Conservation (phyloP, 2,888 invertebrate species). For the Chymomyza fuscimana region DNA sequence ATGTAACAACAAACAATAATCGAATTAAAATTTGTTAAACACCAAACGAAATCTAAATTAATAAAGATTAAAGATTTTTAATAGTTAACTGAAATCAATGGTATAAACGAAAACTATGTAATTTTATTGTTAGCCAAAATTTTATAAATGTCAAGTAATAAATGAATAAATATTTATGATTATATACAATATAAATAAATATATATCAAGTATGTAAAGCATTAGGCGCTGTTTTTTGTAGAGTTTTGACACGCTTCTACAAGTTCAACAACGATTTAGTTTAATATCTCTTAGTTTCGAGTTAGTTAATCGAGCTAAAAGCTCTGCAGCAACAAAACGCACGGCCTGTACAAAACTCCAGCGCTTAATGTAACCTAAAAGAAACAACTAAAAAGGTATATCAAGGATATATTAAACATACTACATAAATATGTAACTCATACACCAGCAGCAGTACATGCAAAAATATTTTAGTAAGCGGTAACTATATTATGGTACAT, state of each 20-base stretch:
- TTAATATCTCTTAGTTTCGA: slow-evolving; percentile 21
- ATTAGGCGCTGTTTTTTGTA: slow-evolving; percentile 53
- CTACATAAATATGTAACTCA: slow-evolving; percentile 17
- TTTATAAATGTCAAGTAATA: slow-evolving; percentile 69
- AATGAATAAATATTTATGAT: slow-evolving; percentile 60
- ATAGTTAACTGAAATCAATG: slow-evolving; percentile 34
- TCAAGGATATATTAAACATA: slow-evolving; percentile 34
- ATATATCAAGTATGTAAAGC: slow-evolving; percentile 47
- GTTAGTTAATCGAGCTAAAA: slow-evolving; percentile 44
- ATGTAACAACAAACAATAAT: slow-evolving; percentile 60
- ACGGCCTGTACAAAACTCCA: slow-evolving; percentile 42
- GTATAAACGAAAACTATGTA: slow-evolving; percentile 58
- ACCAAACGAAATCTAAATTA: slow-evolving; percentile 46
- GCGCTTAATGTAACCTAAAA: slow-evolving; percentile 48
- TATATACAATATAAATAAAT: slow-evolving; percentile 31
- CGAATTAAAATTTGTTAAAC: slow-evolving; percentile 51
- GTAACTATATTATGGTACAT: not conserved
- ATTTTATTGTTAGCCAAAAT: slow-evolving; percentile 76
- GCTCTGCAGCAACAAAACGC: slow-evolving; percentile 33
- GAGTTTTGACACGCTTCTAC: slow-evolving; percentile 44
- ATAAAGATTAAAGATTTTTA: slow-evolving; percentile 56
- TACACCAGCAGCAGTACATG: slow-evolving; percentile 4
- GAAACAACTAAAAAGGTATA: slow-evolving; percentile 27
- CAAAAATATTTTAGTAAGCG: slow-evolving; percentile 8
- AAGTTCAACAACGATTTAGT: slow-evolving; percentile 30